Conservation (phyloP, 2,888 invertebrate species). For the Orthosia gracilis region DNA sequence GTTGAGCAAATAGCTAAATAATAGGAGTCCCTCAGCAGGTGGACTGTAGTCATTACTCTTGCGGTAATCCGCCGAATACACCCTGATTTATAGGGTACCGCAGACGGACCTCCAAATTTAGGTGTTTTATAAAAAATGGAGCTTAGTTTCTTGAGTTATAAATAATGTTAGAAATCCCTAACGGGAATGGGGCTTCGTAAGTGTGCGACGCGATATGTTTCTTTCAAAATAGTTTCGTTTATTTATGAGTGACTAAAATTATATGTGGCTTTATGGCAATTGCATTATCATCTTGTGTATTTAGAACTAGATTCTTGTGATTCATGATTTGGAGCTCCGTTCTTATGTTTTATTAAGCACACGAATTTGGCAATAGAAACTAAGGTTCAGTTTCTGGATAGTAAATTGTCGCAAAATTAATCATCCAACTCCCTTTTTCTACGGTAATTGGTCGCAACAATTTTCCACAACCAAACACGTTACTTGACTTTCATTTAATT, state of each 20-base stretch:
- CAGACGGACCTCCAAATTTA: conserved; percentile 89
- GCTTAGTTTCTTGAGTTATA: conserved; percentile 87
- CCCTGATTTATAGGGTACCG: conserved; percentile 87
- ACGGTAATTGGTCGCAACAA: no score
- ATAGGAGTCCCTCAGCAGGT: conserved; percentile 88
- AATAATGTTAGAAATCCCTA: conserved; percentile 86
- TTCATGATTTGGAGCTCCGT: no score
- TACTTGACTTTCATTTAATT: not conserved
- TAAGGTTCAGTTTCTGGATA: not conserved
- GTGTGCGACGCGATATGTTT: conserved; percentile 61
- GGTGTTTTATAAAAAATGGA: conserved; percentile 89
- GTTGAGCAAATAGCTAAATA: conserved; percentile 86
- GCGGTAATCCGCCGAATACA: conserved; percentile 90
- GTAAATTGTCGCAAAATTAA: not conserved
- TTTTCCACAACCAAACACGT: not conserved
- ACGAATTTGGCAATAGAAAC: not conserved
- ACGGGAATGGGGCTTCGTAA: conserved; percentile 75
- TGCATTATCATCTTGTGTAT: conserved; percentile 29
- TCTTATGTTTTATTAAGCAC: no score
- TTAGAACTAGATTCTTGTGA: not conserved
- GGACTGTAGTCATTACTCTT: conserved; percentile 90
- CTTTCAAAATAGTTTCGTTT: conserved; percentile 61
- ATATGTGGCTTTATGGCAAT: conserved; percentile 22
- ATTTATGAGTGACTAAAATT: conserved; percentile 47
- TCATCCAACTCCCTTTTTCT: not conserved